Base-by-base conservation (phyloP, 2,888 invertebrate species). In the Sarcophaga variegata region DNA sequence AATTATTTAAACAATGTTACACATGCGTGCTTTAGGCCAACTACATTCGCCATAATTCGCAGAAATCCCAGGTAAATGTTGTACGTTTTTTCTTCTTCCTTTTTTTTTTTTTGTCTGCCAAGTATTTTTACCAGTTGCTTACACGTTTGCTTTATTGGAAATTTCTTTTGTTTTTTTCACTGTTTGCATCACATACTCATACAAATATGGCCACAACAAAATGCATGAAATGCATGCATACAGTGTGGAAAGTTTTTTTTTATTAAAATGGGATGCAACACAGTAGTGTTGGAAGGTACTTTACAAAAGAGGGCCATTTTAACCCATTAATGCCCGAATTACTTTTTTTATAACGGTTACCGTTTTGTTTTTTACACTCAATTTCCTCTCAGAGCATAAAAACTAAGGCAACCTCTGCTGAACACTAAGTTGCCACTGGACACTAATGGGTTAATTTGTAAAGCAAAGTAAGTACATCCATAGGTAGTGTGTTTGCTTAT, bases 61-160 rank as follows among this genome's bases (percentile, higher is more conserved):
- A 86, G 83, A 86, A 86, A 80, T 72, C 66, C 25, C 86, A 82
- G 81, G 78, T 75, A 80, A 74, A 54, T 63, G 70, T 8, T 45
- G 54, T 45, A n/a, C 14, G 10, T 54, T 82, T 59, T 49, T 75
- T 3, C 54, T n/a, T 20, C 17, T 60, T 64, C 14, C 27, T 25
- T 66, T 60, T 20, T 75, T 27, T 60, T 54, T 47, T 25, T 71
- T 37, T 37, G 37, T 37, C 8, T 37, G 37, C 6, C 8, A 37
- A 37, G 37, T 37, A 37, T 37, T 37, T 37, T 1, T 37, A 37
- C 37, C 37, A 8, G 37, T 37, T 37, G 37, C 37, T 14, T 54
- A 17, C 4, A 54, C 4, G 54, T 54, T 54, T 54, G 5, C 14
- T 54, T 54, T 54, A 17, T 54, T 54, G 12, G 54, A 54, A 54